These are phyloP conservation scores for Philaenus spumarius DNA, from an alignment of 1,140 invertebrate species.

Conservation along the genomic window DNA sequence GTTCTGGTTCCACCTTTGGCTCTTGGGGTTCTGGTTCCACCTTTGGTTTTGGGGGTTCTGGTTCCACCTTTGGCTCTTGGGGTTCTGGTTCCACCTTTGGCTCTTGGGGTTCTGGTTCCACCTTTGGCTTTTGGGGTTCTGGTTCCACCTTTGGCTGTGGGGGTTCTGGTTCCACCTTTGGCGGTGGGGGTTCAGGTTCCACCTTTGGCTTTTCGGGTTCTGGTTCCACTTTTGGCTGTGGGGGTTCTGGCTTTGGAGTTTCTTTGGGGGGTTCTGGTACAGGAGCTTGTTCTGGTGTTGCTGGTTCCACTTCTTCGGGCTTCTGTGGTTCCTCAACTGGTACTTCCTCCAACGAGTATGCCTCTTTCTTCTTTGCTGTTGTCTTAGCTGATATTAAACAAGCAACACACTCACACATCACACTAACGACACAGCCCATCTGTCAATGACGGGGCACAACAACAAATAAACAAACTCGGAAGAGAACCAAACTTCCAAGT, in stretches of 20 bases:
- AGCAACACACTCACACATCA: slow-evolving; percentile 22
- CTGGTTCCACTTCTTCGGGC: not conserved
- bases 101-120: not conserved
- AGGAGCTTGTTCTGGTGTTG: not conserved
- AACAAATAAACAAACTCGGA: slow-evolving; percentile 10
- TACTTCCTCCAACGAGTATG: not conserved
- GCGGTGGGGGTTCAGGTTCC: not conserved
- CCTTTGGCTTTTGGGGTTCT: slow-evolving; percentile 1
- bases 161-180: slow-evolving; percentile 38
- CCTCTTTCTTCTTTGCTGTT: not conserved
- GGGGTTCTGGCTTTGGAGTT: not conserved
- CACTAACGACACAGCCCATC: slow-evolving; percentile 11
- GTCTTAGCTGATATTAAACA: slow-evolving; percentile 16
- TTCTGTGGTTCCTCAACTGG: not conserved
- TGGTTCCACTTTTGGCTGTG: not conserved
- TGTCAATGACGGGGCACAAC: slow-evolving; percentile 15
- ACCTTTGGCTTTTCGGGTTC: not conserved
- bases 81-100: not conserved
- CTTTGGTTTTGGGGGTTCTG: not conserved
- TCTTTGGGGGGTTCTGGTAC: not conserved
- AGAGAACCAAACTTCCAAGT: not conserved
- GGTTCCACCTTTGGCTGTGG: slow-evolving; percentile 41
- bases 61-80: not conserved
- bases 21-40: not conserved
- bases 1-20: not conserved